Evolutionary conservation across 2,797 vertebrate genomes (phyloP).

Genomic region (Protonibea diacanthus): DNA sequence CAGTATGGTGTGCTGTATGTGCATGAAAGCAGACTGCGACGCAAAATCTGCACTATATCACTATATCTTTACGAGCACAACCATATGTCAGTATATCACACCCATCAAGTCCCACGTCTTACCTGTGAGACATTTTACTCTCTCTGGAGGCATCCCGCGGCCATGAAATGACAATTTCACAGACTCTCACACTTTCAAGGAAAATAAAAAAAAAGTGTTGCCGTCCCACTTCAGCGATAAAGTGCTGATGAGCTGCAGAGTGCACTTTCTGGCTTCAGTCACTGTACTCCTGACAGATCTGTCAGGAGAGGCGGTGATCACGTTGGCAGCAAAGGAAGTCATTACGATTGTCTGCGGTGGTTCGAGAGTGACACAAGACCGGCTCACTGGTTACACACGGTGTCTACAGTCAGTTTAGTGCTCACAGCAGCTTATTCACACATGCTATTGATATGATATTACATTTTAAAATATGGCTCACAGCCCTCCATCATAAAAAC

Average conservation of each 20-base stretch:
- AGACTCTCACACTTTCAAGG: slow-evolving; percentile 3
- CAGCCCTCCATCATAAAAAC: too few relatives aligned
- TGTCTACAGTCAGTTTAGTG: neutral
- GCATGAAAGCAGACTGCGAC: neutral
- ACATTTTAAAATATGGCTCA: too few relatives aligned
- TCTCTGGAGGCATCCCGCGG: slow-evolving; percentile 11
- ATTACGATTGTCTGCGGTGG: neutral
- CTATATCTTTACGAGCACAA: neutral
- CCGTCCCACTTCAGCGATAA: slow-evolving; percentile 19
- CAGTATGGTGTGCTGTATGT: neutral
- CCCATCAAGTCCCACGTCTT: neutral
- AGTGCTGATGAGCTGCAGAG: slow-evolving; percentile 15
- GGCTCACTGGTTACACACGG: neutral
- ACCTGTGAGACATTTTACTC: neutral
- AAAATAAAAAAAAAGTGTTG: slow-evolving; percentile 21
- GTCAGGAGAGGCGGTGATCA: slow-evolving; percentile 12
- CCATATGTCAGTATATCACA: neutral
- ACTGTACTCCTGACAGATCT: slow-evolving; percentile 16
- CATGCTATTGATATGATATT: neutral
- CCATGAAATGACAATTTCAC: slow-evolving; percentile 32
- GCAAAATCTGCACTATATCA: neutral
- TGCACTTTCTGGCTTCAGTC: neutral
- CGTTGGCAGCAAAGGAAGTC: slow-evolving; percentile 2
- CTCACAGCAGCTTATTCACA: too few relatives aligned
- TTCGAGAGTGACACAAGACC: neutral